Percentiles rank a stretch among this genome's conserved stretches.
phyloP scores from a whole-genome alignment of 2,888 invertebrate species.

The Vandiemenella viatica region DNA sequence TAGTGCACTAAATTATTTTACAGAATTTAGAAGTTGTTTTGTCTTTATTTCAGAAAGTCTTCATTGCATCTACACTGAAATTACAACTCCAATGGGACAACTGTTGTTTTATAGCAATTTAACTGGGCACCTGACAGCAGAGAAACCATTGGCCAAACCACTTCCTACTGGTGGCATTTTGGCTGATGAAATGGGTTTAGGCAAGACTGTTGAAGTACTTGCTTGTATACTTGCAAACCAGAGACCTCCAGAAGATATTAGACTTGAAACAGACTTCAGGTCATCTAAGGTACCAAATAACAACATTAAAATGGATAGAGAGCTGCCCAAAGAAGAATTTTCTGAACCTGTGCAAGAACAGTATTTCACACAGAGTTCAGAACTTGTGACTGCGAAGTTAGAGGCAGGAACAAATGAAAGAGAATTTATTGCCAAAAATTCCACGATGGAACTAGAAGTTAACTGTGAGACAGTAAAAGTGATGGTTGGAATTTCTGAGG shows the following conservation, averaged over 20 bases:
- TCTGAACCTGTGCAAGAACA: too few relatives aligned
- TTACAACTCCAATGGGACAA: conserved; percentile 23
- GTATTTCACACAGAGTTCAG: too few relatives aligned
- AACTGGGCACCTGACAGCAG: conserved; percentile 29
- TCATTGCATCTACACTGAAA: conserved; percentile 25
- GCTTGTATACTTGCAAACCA: conserved; percentile 44
- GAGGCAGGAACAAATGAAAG: not conserved
- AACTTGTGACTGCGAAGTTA: too few relatives aligned
- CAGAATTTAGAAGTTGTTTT: too few relatives aligned
- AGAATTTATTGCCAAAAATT: not conserved
- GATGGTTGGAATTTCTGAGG: too few relatives aligned
- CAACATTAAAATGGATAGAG: too few relatives aligned
- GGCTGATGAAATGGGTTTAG: conserved; percentile 70
- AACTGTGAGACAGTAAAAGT: not conserved
- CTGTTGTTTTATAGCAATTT: conserved; percentile 30
- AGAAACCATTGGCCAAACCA: conserved; percentile 26
- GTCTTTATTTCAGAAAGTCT: conserved; percentile 16
- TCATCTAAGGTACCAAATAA: too few relatives aligned
- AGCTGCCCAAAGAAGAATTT: too few relatives aligned
- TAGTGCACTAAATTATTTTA: too few relatives aligned
- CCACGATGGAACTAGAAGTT: too few relatives aligned
- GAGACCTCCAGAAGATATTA: not conserved
- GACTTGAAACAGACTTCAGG: not conserved
- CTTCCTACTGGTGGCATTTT: conserved; percentile 50
- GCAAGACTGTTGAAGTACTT: conserved; percentile 63